Evolutionary conservation across 1,140 invertebrate genomes (phyloP), one percentile per base, ranked within the genome.

Genomic region (Platorchestia sp.): DNA sequence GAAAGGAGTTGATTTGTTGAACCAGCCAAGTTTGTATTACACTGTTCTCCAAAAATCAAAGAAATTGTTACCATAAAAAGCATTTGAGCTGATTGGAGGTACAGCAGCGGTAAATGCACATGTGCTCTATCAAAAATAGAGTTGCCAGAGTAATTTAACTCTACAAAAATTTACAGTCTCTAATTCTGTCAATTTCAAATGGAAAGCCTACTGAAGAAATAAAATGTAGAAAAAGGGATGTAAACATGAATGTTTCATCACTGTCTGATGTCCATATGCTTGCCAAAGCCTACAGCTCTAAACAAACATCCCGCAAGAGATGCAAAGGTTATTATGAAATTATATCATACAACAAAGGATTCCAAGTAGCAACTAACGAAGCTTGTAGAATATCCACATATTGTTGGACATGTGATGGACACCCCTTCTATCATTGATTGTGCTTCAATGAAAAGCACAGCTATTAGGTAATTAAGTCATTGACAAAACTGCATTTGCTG

Each of bases 1-100:
- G 96, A 95, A 97, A 96, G 97, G 96, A 96, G 97, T 97, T 95
- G 97, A 97, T 95, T 96, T 97, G 96, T 97, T 96, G 96, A 97
- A 97, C 45, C 95, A 95, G 45, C 42, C 51, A 45, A 43, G 41
- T 27, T 95, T 45, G n/a, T 95, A 95, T 45, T 45, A 95, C 45
- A 95, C 95, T 86, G 95, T 45, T 59, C 45, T 95, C 22, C 42
- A 45, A 95, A 95, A 95, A 53, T 44, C 95, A 7, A 95, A 86
- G 45, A 95, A 95, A 53, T 95, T 16, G 95, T 95, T 10, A 16
- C 41, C 19, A 3, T 51, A 53, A 95, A 45, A 51, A 43, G 75
- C 96, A n/a, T 90, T 16, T 96, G 96, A 95, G 51, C 96, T 95
- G 43, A 36, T 87, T 47, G 87, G 51, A 45, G 75, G 53, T 95